Conservation (phyloP, 2,113 vertebrate species). For the Felis chaus region DNA sequence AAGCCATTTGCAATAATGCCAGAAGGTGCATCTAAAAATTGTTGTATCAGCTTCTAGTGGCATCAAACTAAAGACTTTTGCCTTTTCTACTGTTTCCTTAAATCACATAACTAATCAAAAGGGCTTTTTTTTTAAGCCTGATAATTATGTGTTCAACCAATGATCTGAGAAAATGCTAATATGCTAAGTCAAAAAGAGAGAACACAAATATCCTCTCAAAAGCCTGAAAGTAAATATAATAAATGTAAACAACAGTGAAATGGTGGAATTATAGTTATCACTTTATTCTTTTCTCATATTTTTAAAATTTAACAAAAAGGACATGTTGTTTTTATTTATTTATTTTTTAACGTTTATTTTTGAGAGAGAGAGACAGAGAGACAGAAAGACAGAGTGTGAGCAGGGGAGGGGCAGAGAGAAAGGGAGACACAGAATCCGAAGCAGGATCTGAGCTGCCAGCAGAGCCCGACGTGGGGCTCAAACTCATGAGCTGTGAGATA, state of each 20-base stretch:
- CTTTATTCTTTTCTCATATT: not conserved
- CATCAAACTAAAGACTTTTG: not conserved
- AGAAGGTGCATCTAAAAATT: not conserved
- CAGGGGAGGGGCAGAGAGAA: too few species aligned
- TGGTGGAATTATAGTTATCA: not conserved
- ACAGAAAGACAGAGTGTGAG: too few species aligned
- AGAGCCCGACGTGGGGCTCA: too few species aligned
- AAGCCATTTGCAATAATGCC: not conserved
- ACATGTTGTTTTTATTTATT: not conserved
- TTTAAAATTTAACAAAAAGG: conserved; percentile 22
- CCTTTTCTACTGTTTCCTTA: not conserved
- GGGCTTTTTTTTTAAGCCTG: not conserved
- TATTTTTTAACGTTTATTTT: too few species aligned
- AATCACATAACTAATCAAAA: not conserved
- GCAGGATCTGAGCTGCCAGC: too few species aligned
- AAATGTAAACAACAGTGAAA: not conserved
- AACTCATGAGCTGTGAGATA: too few species aligned
- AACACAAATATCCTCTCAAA: not conserved
- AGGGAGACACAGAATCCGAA: too few species aligned
- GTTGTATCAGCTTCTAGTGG: not conserved
- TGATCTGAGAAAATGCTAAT: conserved; percentile 6
- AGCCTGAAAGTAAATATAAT: not conserved
- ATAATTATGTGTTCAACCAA: conserved; percentile 25
- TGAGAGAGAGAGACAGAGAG: too few species aligned
- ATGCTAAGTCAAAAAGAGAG: not conserved